These are phyloP conservation scores for Oasisia sp. DNA, from an alignment of 2,888 invertebrate species.

Conservation along the genomic window DNA sequence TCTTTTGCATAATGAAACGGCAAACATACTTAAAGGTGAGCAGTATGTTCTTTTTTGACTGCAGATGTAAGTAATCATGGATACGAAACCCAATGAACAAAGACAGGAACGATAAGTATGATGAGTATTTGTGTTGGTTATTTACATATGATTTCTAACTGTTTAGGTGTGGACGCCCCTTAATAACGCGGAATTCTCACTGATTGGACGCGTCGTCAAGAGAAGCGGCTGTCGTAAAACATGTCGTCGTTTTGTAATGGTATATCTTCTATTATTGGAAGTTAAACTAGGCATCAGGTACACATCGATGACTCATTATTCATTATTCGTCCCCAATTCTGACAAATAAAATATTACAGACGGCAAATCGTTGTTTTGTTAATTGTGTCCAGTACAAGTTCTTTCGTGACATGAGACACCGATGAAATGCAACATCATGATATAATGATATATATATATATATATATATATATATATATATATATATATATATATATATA, in stretches of 20 bases:
- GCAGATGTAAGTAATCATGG: too few species aligned
- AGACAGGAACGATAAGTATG: too few species aligned
- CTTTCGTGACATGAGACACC: too few species aligned
- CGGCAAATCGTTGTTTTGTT: neutral
- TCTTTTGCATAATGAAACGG: too few species aligned
- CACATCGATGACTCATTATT: neutral
- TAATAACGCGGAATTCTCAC: neutral
- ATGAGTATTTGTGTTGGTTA: too few species aligned
- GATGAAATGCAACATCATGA: too few species aligned
- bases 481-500: neutral
- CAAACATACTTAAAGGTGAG: too few species aligned
- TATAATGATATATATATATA: too few species aligned
- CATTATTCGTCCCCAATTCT: neutral
- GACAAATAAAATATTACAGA: neutral
- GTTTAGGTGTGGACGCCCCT: neutral
- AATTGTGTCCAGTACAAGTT: too few species aligned
- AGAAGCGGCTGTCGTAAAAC: neutral
- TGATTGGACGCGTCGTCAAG: neutral
- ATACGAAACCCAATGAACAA: too few species aligned
- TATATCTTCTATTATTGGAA: neutral
- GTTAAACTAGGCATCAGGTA: neutral
- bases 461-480: neutral
- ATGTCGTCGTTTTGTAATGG: neutral
- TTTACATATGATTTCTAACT: too few species aligned
- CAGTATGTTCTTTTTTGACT: too few species aligned